Conservation (phyloP, 2,797 vertebrate genomes). For the Esox masquinongy region DNA sequence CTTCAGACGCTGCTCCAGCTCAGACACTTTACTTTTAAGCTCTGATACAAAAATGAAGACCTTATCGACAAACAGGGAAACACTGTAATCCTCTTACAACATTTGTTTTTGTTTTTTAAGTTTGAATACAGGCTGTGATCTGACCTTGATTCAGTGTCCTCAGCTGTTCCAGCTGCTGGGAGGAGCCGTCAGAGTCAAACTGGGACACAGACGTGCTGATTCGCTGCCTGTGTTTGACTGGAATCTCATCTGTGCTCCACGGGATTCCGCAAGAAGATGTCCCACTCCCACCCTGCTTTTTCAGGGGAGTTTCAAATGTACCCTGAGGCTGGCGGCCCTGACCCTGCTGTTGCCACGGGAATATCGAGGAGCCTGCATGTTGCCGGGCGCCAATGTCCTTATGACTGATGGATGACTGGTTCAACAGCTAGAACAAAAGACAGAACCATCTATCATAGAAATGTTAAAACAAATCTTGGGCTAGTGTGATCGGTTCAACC, state of each 20-base stretch:
- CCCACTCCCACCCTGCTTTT: slow-evolving; percentile 63
- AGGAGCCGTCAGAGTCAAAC: slow-evolving; percentile 57
- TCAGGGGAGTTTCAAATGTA: slow-evolving; percentile 76
- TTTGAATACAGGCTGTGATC: background rate
- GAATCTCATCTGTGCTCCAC: slow-evolving; percentile 78
- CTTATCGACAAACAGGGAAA: background rate
- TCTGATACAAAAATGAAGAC: slow-evolving; percentile 58
- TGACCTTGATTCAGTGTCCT: slow-evolving; percentile 87
- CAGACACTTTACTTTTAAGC: slow-evolving; percentile 73
- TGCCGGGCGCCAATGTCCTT: slow-evolving; percentile 88
- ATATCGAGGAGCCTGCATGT: slow-evolving; percentile 88
- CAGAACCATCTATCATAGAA: background rate
- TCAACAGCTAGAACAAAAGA: slow-evolving; percentile 70
- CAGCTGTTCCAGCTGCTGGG: slow-evolving; percentile 77
- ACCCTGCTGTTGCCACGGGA: slow-evolving; percentile 87
- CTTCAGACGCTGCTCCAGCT: slow-evolving; percentile 76
- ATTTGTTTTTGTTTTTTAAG: background rate
- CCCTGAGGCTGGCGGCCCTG: slow-evolving; percentile 63
- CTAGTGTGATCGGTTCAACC: too few species aligned
- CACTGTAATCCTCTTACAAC: background rate
- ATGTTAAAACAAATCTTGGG: background rate
- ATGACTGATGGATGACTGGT: slow-evolving; percentile 78
- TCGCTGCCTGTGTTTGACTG: slow-evolving; percentile 62
- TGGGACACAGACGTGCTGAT: slow-evolving; percentile 58
- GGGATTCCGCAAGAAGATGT: slow-evolving; percentile 53